Evolutionary conservation across 2,797 vertebrate species (phyloP).

Genomic region (Trachurus trachurus): DNA sequence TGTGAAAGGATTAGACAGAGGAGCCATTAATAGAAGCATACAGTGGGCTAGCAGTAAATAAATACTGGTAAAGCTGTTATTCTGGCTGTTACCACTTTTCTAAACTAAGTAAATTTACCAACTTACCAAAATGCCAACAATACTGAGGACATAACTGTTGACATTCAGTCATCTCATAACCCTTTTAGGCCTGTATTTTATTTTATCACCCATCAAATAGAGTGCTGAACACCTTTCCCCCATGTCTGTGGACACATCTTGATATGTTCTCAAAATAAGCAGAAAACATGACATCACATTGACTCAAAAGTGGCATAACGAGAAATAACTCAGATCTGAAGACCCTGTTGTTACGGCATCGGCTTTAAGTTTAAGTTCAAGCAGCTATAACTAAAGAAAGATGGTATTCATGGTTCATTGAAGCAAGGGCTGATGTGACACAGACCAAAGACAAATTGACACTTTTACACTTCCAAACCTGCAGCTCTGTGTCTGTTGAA

Average conservation of each 20-base stretch:
- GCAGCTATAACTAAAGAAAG: neutral
- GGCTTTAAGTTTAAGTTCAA: neutral
- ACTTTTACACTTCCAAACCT: neutral
- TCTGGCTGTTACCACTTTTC: neutral
- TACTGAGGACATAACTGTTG: neutral
- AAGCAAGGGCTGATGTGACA: neutral
- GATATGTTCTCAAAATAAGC: neutral
- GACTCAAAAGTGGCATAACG: neutral
- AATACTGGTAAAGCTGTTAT: neutral
- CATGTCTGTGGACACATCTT: neutral
- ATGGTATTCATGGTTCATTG: neutral
- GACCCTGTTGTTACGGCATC: neutral
- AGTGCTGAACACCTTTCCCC: neutral
- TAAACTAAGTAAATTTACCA: neutral
- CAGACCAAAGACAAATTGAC: too few relatives aligned
- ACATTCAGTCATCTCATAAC: neutral
- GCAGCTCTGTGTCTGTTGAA: neutral
- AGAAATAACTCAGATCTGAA: neutral
- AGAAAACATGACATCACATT: neutral
- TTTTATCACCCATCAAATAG: neutral
- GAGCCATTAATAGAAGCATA: constrained; percentile 1
- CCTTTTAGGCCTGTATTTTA: neutral
- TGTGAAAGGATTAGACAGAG: constrained; percentile 14
- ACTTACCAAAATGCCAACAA: neutral
- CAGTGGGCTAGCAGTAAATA: neutral